Base-by-base conservation (phyloP, 2,888 invertebrate species). In the Leptura quadrifasciata region DNA sequence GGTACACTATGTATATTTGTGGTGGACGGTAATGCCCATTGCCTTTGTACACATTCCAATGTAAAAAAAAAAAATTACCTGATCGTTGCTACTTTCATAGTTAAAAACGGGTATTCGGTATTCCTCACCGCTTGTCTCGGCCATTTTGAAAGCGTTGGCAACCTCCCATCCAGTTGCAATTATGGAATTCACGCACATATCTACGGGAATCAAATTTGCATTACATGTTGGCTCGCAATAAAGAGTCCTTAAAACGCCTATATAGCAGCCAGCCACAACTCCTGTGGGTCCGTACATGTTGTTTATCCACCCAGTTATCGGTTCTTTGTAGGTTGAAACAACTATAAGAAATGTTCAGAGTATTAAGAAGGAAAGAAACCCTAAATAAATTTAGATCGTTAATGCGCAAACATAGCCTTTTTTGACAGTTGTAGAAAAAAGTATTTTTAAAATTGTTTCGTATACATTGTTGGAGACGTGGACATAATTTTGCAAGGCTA, bases 211-310 rank as follows among this genome's bases (percentile, higher is more conserved):
- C 88, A 98, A 93, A 86, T 97, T 96, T 0, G 96, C 96, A 0
- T 93, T 92, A 18, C 91, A 91, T 0, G 92, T 89, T 0, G 90
- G 88, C 82, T 95, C 93, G 86, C 95, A 94, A 80, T 95, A 94
- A 90, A 97, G 91, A 0, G 95, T 91, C 39, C 93, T 91, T 57
- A 95, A 86, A 1, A 96, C 92, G 75, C 97, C 97, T 27, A 94
- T 94, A 0, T 95, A 95, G 4, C 94, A 93, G 0, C 94, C 95
- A 12, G 94, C 91, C 79, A 93, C 93, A 55, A 92, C 91, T 0
- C 93, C 97, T 8, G 96, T 96, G 0, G 97, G 96, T 4, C 97
- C 97, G 86, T 97, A 97, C 83, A 96, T 91, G 85, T 97, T 98
- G 89, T 97, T 97, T 18, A 96, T 95, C 97, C 97, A 98, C 0